Base-by-base conservation (phyloP, 2,797 vertebrate species). In the Schizothorax lantsangensis region DNA sequence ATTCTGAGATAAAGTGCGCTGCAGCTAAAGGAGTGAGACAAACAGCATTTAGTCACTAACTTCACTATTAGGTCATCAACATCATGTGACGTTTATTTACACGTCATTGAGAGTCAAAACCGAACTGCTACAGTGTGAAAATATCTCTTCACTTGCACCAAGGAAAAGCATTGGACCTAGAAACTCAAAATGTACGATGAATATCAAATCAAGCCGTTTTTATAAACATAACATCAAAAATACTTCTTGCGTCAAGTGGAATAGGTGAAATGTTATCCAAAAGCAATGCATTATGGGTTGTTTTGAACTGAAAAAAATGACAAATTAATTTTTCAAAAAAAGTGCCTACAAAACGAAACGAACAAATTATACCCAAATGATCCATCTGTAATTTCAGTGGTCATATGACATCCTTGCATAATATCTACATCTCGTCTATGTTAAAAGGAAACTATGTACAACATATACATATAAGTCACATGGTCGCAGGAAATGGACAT, bases 391-490 rank as follows among this genome's bases (percentile, higher is more conserved):
- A 73, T n/a, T 75, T 62, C 72, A 84, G 71, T 82, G 79, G 69
- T 75, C 33, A 45, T 19, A 43, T 33, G 85, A 88, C 47, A 49
- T 77, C 30, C 8, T 64, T 75, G 68, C 83, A 83, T 47, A 81
- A 85, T 74, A 90, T 90, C 75, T 77, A 90, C 85, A 87, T 85
- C 73, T 88, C 12, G 6, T 77, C 71, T 83, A 80, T 66, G 57
- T 87, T 62, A 83, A 12, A 80, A 43, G 0, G 33, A 36, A 68
- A 57, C 69, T 91, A 93, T 95, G 88, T 93, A 95, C 93, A 95
- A 38, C 89, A 91, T 91, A 92, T 92, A 94, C 91, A 95, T 75
- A 91, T 84, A 84, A 89, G 90, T 89, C 88, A 91, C 12, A 26
- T 77, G 73, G 40, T 82, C 12, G 6, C 52, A 52, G 78, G 69